These are phyloP conservation scores for Anguilla megastoma DNA, from an alignment of 2,797 vertebrate species.

Conservation along the genomic window DNA sequence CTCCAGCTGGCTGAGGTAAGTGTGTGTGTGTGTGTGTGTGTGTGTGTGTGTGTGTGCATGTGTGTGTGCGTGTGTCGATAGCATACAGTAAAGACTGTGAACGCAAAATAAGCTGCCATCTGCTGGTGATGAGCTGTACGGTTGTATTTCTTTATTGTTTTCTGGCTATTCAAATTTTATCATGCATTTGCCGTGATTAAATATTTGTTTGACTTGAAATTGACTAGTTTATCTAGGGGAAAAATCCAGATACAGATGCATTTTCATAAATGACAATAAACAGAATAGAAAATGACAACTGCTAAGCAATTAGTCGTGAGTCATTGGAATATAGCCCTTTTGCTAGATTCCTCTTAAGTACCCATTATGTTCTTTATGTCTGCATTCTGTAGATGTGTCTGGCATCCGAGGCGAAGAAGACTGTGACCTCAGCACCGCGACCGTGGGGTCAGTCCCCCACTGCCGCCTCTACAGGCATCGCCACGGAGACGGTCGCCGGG, in stretches of 20 bases:
- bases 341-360: not conserved
- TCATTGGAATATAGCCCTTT: not conserved
- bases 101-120: conserved; percentile 34
- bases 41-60: too few species aligned
- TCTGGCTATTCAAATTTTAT: not conserved
- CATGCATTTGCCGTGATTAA: not conserved
- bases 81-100: not conserved
- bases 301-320: not conserved
- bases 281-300: not conserved
- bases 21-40: too few species aligned
- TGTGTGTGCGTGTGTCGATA: too few species aligned
- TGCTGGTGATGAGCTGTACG: conserved; percentile 23
- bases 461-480: conserved; percentile 50
- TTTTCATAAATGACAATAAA: not conserved
- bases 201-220: not conserved
- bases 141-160: not conserved
- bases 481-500: conserved; percentile 51
- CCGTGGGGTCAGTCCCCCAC: conserved; percentile 61
- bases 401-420: conserved; percentile 89
- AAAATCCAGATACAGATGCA: not conserved
- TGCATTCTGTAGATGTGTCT: conserved; percentile 85
- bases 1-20: conserved; percentile 94
- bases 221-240: not conserved
- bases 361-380: not conserved
- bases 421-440: conserved; percentile 70